Base-by-base conservation (phyloP, 2,113 vertebrate species). In the Lepus timidus region DNA sequence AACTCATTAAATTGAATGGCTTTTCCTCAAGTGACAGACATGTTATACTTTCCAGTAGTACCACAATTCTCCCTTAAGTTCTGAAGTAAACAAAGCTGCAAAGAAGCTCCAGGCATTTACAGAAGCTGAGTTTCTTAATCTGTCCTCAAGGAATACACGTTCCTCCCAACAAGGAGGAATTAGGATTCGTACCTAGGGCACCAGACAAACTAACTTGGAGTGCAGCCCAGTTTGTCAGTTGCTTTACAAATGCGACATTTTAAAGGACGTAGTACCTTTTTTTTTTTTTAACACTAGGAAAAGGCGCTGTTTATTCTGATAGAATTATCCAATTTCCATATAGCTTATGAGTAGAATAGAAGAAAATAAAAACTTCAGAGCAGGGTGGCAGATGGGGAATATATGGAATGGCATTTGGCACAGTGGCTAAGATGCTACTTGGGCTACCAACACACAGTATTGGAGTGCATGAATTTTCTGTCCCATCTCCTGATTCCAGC, bases 251-350 rank as follows among this genome's bases (percentile, higher is more conserved):
- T 91, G 27, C 16, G 86, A 68, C 39, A 31, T 25, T n/a, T 67
- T 82, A 83, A 94, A 89, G 92, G 31, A 92, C 76, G 8, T 29
- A 71, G 22, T 70, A 44, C 20, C 27, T 33, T 76, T 70, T 44
- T 88, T 65, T 78, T 52, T 3, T 17, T 4, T 55, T 39, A 62
- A 74, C 7, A 94, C 13, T 79, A 31, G 6, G 55, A 31, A 87
- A 95, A 79, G 8, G 9, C 10, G 17, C 12, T 90, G 1, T 70
- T 86, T 85, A 83, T 93, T 97, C 88, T 44, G n/a, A 73, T 36
- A 25, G n/a, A 44, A 68, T 44, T 70, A 1, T 90, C 93, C 85
- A 68, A 55, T 76, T 55, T 85, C 44, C 6, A 82, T 52, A 51
- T 31, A 55, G 55, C 25, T 80, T 80, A 9, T 90, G 33, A 95